Conservation (phyloP, 2,888 invertebrate genomes). For the Lingula anatina region DNA sequence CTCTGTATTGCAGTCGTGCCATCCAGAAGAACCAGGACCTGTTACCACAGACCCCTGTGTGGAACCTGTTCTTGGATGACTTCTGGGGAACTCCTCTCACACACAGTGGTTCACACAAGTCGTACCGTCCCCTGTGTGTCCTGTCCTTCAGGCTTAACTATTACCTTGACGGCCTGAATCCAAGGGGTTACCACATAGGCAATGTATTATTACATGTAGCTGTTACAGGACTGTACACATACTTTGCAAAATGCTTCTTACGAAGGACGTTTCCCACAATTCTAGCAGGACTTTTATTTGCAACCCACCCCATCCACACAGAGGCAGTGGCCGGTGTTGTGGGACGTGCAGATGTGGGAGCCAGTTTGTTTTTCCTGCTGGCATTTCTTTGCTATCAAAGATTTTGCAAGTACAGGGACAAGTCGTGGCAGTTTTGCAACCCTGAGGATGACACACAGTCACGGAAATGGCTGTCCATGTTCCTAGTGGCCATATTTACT, state of each 20-base stretch:
- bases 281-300: slow-evolving; percentile 77
- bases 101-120: slow-evolving; percentile 92
- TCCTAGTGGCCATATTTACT: slow-evolving; percentile 64
- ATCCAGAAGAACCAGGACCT: slow-evolving; percentile 92
- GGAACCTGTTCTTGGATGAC: slow-evolving; percentile 80
- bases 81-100: slow-evolving; percentile 96
- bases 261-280: slow-evolving; percentile 58
- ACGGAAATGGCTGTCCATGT: slow-evolving; percentile 61
- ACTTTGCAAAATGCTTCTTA: slow-evolving; percentile 60
- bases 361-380: slow-evolving; percentile 83
- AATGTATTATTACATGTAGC: slow-evolving; percentile 82
- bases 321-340: slow-evolving; percentile 89
- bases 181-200: slow-evolving; percentile 72
- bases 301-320: slow-evolving; percentile 92
- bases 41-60: slow-evolving; percentile 70
- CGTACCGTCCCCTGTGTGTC: slow-evolving; percentile 88
- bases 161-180: slow-evolving; percentile 59
- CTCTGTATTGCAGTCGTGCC: slow-evolving; percentile 70
- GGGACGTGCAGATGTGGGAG: slow-evolving; percentile 88
- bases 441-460: slow-evolving; percentile 1
- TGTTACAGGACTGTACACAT: slow-evolving; percentile 77
- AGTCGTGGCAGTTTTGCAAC: no score
- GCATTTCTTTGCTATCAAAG: slow-evolving; percentile 77
- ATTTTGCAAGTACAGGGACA: slow-evolving; percentile 31
- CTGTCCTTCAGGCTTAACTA: slow-evolving; percentile 82